Conservation (phyloP, 2,888 invertebrate species). For the Apamea crenata region DNA sequence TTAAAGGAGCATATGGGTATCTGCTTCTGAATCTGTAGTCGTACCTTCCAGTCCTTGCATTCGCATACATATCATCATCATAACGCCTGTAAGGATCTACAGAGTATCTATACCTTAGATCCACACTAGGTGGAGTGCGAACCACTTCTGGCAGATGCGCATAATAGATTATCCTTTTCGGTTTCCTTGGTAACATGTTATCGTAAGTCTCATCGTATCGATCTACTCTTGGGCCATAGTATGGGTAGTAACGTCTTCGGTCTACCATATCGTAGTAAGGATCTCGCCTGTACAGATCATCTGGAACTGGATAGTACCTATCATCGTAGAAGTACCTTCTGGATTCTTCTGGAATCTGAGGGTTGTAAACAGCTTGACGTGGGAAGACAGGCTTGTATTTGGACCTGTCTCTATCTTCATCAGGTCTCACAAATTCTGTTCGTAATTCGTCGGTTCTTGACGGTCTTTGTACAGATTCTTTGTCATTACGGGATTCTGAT, state of each 20-base stretch:
- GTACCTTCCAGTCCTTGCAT: constrained; percentile 83
- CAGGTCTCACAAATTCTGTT: constrained; percentile 87
- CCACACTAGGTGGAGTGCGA: constrained; percentile 90
- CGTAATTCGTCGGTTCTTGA: constrained; percentile 84
- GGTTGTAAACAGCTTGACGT: constrained; percentile 86
- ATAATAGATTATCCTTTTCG: constrained; percentile 92
- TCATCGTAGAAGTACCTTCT: constrained; percentile 85
- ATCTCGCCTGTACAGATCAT: constrained; percentile 85
- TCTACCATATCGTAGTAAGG: constrained; percentile 86
- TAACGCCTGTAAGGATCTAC: constrained; percentile 85
- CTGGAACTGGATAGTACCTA: constrained; percentile 79
- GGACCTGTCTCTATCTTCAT: constrained; percentile 78
- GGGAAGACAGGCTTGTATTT: constrained; percentile 86
- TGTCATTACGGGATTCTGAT: constrained; percentile 88
- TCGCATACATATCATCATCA: constrained; percentile 84
- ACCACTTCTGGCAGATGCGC: constrained; percentile 93
- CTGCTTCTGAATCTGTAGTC: constrained; percentile 86
- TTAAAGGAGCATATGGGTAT: constrained; percentile 85
- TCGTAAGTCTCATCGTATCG: constrained; percentile 86
- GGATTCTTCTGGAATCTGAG: constrained; percentile 82
- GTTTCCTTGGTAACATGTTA: constrained; percentile 85
- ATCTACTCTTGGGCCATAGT: constrained; percentile 81
- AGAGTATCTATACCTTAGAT: constrained; percentile 89
- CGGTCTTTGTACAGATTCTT: constrained; percentile 85
- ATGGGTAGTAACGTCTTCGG: constrained; percentile 78